Base-by-base conservation (phyloP, 2,888 invertebrate genomes). In the Apantesis nais region DNA sequence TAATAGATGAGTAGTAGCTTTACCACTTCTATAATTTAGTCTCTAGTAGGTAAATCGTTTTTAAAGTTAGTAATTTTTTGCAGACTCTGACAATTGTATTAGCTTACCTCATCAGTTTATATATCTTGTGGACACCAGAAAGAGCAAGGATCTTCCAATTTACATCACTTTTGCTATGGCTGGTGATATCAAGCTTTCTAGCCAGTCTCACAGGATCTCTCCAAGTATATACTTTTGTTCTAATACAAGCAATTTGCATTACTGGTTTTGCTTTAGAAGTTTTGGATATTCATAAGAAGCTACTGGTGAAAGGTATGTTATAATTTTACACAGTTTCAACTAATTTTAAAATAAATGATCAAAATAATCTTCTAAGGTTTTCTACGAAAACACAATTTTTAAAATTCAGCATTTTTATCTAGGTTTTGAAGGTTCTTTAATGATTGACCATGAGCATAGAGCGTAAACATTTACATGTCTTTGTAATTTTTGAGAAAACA, bases 151-250 rank as follows among this genome's bases (percentile, higher is more conserved):
- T 95, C 69, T 97, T 98, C 85, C 96, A 97, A 60, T 95, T 96
- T 66, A 96, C 96, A 16, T 97, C 98, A 0, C 96, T 97, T 78
- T 90, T 96, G 1, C 90, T 97, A 34, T 99, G 98, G 98, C 91
- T 98, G 22, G 93, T 97, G 8, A 90, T 98, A 48, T 96, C 97
- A 31, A 96, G 98, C 78, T 98, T 97, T 86, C 83, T 97, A 19
- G 97, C 98, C 63, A 97, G 97, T 80, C 95, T 97, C 55, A 96
- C 97, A 2, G 98, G 98, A 1, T 95, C 97, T 1, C 96, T 97
- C 60, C 97, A 98, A 90, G 96, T 98, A n/a, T 96, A 97, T 64
- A 96, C 97, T 29, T 97, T 98, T 88, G 92, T 97, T 29, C 78
- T 96, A 0, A 92, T 98, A 0, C 97, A 97, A 92, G 86, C 95